Evolutionary conservation across 2,797 vertebrate species (phyloP).

Genomic region (Carduelis carduelis): DNA sequence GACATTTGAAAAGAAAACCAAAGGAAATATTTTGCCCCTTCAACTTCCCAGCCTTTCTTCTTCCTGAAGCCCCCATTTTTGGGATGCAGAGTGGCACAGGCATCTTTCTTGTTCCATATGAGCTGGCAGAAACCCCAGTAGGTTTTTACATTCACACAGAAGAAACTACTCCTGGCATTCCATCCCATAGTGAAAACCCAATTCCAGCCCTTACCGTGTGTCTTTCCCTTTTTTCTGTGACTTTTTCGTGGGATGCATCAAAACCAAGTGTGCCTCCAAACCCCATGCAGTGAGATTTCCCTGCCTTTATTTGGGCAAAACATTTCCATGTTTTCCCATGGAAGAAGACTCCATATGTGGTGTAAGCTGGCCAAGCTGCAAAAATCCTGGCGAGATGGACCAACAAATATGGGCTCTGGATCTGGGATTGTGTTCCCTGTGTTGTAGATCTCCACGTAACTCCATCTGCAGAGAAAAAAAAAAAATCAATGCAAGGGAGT

Average conservation of each 20-base stretch:
- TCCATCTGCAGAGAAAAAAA: not conserved
- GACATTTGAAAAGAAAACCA: not conserved
- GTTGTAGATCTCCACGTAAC: not conserved
- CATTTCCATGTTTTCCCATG: not conserved
- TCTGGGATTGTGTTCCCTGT: not conserved
- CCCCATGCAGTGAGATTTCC: not conserved
- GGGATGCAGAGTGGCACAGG: not conserved
- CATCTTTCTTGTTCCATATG: not conserved
- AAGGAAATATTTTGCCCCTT: not conserved
- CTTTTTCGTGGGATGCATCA: fast-evolving
- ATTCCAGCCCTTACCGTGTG: not conserved
- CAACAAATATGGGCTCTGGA: not conserved
- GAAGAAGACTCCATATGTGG: not conserved
- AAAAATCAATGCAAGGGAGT: not conserved
- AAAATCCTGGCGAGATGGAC: not conserved
- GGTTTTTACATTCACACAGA: not conserved
- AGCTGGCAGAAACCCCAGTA: not conserved
- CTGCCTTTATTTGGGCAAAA: not conserved
- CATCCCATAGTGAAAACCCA: not conserved
- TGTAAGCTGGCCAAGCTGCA: not conserved
- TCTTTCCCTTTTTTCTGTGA: not conserved
- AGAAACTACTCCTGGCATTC: not conserved
- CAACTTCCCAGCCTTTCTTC: not conserved
- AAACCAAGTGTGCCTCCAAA: not conserved
- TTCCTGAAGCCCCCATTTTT: not conserved